phyloP scores from a whole-genome alignment of 2,888 invertebrate genomes.

The Lasioglossum pauxillum region DNA sequence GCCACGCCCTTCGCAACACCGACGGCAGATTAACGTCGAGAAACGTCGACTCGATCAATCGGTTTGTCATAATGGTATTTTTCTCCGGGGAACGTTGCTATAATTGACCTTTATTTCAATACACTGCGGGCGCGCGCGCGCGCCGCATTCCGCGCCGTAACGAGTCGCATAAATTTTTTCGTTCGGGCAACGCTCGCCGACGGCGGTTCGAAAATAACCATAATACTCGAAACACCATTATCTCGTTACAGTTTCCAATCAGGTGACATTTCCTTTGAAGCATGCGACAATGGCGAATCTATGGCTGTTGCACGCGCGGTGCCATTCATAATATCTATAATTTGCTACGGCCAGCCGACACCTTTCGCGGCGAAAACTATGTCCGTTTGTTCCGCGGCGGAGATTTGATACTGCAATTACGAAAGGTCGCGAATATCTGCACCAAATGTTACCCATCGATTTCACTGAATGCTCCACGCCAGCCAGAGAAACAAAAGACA shows the following conservation, averaged over 20 bases:
- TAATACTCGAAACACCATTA: slow-evolving; percentile 13
- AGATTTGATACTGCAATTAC: slow-evolving; percentile 8
- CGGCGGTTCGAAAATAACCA: slow-evolving; percentile 9
- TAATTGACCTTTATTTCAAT: slow-evolving; percentile 19
- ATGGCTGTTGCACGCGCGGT: background rate
- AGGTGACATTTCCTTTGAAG: slow-evolving; percentile 10
- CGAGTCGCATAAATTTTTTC: background rate
- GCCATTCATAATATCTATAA: slow-evolving; percentile 11
- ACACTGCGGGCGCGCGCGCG: background rate
- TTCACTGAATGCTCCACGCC: background rate
- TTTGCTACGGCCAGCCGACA: background rate
- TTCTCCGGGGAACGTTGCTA: background rate
- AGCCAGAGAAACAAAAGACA: background rate
- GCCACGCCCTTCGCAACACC: slow-evolving; percentile 10
- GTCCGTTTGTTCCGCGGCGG: background rate
- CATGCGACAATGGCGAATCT: slow-evolving; percentile 10
- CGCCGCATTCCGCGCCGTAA: slow-evolving; percentile 6
- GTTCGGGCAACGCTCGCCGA: background rate
- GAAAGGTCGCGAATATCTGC: slow-evolving; percentile 6
- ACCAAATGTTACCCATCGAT: background rate
- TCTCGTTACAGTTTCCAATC: slow-evolving; percentile 15
- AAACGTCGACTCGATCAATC: slow-evolving; percentile 20
- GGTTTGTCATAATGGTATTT: slow-evolving; percentile 16
- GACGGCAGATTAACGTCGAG: slow-evolving; percentile 1
- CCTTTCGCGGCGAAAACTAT: background rate